phyloP scores from a whole-genome alignment of 2,113 vertebrate species.

The Gopherus flavomarginatus region DNA sequence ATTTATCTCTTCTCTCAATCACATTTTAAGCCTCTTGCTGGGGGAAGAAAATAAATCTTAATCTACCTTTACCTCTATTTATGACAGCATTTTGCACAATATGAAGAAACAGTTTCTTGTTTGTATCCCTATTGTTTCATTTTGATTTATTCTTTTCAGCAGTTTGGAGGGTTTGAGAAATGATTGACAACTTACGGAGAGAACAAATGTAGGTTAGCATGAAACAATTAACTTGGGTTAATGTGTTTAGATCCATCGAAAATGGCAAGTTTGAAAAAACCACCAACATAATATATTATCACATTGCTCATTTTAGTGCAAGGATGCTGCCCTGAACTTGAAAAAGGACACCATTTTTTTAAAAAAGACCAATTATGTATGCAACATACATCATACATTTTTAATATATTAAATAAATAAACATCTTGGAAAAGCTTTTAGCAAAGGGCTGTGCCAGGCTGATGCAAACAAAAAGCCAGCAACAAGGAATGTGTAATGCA shows the following conservation, averaged over 20 bases:
- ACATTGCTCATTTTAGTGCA: fast-evolving
- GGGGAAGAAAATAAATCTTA: fast-evolving
- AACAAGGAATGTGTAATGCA: background rate
- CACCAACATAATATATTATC: fast-evolving
- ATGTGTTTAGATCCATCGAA: fast-evolving
- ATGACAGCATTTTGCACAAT: background rate
- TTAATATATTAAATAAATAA: background rate
- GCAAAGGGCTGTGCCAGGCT: fast-evolving
- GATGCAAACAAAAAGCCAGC: fast-evolving
- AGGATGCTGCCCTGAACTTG: fast-evolving
- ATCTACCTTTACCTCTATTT: background rate
- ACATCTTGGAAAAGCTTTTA: fast-evolving
- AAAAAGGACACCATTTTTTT: fast-evolving
- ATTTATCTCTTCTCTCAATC: fast-evolving
- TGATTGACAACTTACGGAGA: fast-evolving
- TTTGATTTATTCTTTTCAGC: background rate
- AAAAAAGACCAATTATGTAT: fast-evolving
- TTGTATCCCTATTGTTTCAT: background rate
- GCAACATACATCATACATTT: fast-evolving
- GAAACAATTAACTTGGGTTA: background rate
- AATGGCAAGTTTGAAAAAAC: background rate
- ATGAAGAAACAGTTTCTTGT: background rate
- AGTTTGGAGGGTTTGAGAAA: background rate
- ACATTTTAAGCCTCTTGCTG: fast-evolving
- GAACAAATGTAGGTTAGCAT: fast-evolving